A percentile compares a stretch with the other conserved stretches of the same genome.
Conservation (phyloP, 2,113 vertebrate species). For the Jaculus jaculus region DNA sequence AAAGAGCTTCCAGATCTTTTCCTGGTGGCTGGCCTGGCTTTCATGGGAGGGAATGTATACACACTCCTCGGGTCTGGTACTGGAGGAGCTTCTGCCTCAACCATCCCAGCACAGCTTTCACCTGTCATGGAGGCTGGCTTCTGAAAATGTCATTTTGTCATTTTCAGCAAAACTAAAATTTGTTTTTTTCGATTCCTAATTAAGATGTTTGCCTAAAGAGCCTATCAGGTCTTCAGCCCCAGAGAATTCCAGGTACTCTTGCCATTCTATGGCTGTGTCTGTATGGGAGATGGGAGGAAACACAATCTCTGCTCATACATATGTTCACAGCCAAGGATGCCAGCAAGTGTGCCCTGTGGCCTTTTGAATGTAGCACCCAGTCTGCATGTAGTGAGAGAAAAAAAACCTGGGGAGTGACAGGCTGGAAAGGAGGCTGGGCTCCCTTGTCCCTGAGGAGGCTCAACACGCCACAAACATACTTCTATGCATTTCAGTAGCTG, state of each 20-base stretch:
- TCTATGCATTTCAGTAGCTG: too few relatives aligned
- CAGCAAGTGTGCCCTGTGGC: background rate
- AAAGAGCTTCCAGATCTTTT: background rate
- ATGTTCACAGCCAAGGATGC: background rate
- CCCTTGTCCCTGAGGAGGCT: background rate
- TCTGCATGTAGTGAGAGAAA: background rate
- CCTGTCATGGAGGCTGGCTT: background rate
- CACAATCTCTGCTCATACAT: background rate
- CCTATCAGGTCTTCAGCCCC: background rate
- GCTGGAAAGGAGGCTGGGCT: background rate
- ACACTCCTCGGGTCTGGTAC: background rate
- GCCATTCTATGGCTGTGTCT: background rate
- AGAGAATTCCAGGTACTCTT: background rate
- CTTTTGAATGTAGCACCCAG: background rate
- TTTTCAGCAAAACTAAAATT: slow-evolving; percentile 46
- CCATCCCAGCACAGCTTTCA: background rate
- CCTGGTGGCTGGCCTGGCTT: background rate
- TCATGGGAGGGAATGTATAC: too few relatives aligned
- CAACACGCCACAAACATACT: accelerated
- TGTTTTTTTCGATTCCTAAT: slow-evolving; percentile 60
- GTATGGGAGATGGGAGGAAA: background rate
- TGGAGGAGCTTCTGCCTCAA: background rate
- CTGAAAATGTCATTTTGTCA: background rate
- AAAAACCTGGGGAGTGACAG: background rate
- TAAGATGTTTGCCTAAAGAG: slow-evolving; percentile 56